These are phyloP conservation scores for Crocidura indochinensis DNA, from an alignment of 2,797 vertebrate genomes.

Conservation along the genomic window DNA sequence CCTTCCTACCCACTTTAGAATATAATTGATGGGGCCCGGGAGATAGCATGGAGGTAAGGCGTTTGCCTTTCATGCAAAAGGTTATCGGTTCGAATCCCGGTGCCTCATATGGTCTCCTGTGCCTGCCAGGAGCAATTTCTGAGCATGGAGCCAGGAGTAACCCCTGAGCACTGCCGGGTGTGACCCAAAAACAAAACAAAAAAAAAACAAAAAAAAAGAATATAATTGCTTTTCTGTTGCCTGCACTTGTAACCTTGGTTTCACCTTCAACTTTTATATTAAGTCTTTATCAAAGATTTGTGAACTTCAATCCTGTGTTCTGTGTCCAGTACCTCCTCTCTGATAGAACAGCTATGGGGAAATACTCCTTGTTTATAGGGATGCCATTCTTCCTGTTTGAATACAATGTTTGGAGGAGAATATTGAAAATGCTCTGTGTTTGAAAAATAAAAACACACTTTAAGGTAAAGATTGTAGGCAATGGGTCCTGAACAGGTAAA, in stretches of 20 bases:
- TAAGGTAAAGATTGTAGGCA: background rate
- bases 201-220: too few relatives aligned
- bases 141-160: too few relatives aligned
- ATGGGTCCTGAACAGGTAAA: background rate
- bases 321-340: background rate
- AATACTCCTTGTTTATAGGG: background rate
- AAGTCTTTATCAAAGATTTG: background rate
- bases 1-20: background rate
- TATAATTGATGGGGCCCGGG: too few relatives aligned
- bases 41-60: too few relatives aligned
- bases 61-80: too few relatives aligned
- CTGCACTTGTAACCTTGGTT: background rate
- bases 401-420: background rate
- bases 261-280: background rate
- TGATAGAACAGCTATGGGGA: background rate
- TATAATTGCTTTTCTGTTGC: slow-evolving; percentile 6
- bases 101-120: too few relatives aligned
- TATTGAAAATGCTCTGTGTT: background rate
- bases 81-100: too few relatives aligned
- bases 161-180: too few relatives aligned
- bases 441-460: background rate
- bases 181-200: too few relatives aligned
- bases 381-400: background rate
- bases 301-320: background rate
- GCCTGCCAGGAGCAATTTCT: too few relatives aligned